Base-by-base conservation (phyloP, 2,113 vertebrate species). In the Lepisosteus oculatus region DNA sequence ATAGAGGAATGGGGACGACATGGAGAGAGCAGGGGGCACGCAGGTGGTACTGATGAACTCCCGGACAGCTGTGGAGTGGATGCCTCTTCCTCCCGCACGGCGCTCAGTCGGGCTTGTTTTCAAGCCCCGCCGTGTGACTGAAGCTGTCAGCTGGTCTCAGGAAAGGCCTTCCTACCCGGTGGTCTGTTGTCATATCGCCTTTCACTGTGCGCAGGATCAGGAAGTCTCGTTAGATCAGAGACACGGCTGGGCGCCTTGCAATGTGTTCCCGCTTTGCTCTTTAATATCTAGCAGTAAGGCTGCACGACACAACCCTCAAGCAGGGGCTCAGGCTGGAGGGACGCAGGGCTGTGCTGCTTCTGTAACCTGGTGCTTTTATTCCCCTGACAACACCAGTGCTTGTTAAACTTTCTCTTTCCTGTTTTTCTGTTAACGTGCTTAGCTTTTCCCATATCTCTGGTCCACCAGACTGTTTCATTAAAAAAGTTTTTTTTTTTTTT, bases 141-240 rank as follows among this genome's bases (percentile, higher is more conserved):
- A 81, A 82, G 80, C 83, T 85, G 82, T 83, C 79, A 70, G 73
- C 72, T 74, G 77, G 74, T 47, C 73, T 44, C 65, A 13, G 72
- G 77, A 62, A 72, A 80, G 80, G 72, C 76, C 76, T 82, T 76
- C 76, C 54, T 41, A 44, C 78, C 79, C 72, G 86, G 89, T 89
- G 90, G 88, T 87, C 88, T 75, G 75, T 68, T 72, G 76, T 77
- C 78, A 74, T 84, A 84, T 90, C 84, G 76, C 79, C 80, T 91
- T 90, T 88, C 89, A 86, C 65, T 77, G 75, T 77, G 76, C 72
- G 75, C 74, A 76, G 68, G 79, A 54, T 62, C 83, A 83, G 82
- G 84, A 87, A 80, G 81, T 71, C 77, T 76, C 78, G 73, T 0
- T 79, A 80, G 80, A 83, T 77, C 81, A 73, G 77, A 41, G 17